Conservation (phyloP, 2,113 vertebrate species). For the Campylomormyrus numenius region DNA sequence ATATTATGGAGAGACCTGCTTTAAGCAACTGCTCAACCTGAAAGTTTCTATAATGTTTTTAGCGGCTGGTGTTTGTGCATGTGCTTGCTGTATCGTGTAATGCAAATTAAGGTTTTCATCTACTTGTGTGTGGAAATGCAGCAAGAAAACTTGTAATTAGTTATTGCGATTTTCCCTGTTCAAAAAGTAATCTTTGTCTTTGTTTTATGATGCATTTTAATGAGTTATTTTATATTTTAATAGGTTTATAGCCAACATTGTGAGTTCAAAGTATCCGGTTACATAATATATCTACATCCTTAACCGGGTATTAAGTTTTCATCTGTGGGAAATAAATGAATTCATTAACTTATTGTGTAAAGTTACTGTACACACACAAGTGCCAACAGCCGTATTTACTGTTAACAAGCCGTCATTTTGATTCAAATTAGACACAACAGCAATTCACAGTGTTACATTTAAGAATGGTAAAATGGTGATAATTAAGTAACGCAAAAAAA, state of each 20-base stretch:
- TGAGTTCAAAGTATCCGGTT: not conserved
- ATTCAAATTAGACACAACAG: constrained; percentile 3
- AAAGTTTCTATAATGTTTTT: not conserved
- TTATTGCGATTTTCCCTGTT: not conserved
- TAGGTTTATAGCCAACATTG: not conserved
- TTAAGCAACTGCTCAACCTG: not conserved
- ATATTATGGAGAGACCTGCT: not conserved
- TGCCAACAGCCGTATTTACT: not conserved
- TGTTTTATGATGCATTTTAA: constrained; percentile 10
- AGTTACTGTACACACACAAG: not conserved
- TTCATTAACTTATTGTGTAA: not conserved
- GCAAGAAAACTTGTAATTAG: constrained; percentile 1
- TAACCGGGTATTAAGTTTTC: not conserved
- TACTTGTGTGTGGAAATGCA: not conserved
- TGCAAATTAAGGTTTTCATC: not conserved
- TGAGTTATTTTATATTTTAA: not conserved
- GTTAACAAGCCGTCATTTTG: not conserved
- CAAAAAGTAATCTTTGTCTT: not conserved
- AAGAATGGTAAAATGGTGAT: constrained; percentile 3
- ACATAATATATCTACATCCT: constrained; percentile 1
- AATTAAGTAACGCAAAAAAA: constrained; percentile 1
- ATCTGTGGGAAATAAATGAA: not conserved
- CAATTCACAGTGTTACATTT: constrained; percentile 4
- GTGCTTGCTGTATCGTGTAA: not conserved
- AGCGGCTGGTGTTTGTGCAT: not conserved